phyloP scores from a whole-genome alignment of 2,888 invertebrate genomes.

The Zaprionus bogoriensis region DNA sequence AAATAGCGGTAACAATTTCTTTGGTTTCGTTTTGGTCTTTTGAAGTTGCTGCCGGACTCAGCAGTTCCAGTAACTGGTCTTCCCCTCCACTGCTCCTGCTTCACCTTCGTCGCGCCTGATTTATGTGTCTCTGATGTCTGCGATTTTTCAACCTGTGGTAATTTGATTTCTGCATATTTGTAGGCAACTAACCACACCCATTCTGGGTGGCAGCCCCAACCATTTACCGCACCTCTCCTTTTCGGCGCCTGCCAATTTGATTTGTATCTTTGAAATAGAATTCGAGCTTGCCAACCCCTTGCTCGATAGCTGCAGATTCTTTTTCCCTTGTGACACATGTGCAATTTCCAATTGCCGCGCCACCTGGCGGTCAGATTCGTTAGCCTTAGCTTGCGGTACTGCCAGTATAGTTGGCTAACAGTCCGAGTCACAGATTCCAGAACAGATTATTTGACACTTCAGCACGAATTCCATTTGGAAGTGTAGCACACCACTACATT shows the following conservation, averaged over 20 bases:
- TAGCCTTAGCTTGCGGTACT: too few relatives aligned
- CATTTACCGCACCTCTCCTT: neutral
- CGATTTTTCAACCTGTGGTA: conserved; percentile 71
- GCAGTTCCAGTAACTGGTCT: too few relatives aligned
- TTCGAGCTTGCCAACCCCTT: conserved; percentile 48
- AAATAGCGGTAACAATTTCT: conserved; percentile 75
- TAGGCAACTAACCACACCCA: conserved; percentile 12
- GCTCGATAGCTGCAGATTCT: conserved; percentile 47
- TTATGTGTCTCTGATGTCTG: conserved; percentile 76
- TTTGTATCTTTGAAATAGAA: conserved; percentile 74
- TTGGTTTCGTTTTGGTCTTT: conserved; percentile 54
- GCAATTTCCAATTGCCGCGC: conserved; percentile 41
- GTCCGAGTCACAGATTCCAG: too few relatives aligned
- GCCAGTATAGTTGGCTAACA: too few relatives aligned
- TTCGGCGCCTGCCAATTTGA: conserved; percentile 60
- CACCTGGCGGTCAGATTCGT: conserved; percentile 46
- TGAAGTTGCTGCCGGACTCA: conserved; percentile 1
- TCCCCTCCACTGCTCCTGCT: neutral
- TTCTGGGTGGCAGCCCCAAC: neutral
- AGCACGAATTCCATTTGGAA: too few relatives aligned
- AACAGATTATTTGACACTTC: too few relatives aligned
- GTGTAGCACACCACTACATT: too few relatives aligned
- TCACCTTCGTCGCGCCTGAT: conserved; percentile 42
- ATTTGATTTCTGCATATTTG: conserved; percentile 70
- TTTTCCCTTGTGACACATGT: conserved; percentile 12